Conservation (phyloP, 2,797 vertebrate species). For the Tragopan temminckii region DNA sequence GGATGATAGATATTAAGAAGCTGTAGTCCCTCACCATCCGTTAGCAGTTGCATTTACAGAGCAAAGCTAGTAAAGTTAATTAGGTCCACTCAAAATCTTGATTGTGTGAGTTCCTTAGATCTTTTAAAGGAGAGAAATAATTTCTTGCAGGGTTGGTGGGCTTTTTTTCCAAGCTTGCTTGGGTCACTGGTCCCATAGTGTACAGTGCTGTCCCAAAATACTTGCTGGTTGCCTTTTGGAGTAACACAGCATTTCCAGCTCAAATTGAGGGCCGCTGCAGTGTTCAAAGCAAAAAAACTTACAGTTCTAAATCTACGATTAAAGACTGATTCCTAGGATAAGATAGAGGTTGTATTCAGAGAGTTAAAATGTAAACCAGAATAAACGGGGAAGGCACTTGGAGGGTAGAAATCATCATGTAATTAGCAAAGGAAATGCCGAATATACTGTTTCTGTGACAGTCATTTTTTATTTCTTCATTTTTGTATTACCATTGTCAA, state of each 20-base stretch:
- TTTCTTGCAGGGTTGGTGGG: not conserved
- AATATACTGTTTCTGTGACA: not conserved
- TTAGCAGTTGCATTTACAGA: not conserved
- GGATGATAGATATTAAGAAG: not conserved
- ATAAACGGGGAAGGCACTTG: not conserved
- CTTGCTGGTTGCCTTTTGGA: not conserved
- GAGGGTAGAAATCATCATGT: not conserved
- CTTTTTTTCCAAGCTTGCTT: not conserved
- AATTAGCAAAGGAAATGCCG: constrained; percentile 20
- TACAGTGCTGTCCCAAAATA: not conserved
- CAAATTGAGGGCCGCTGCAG: not conserved
- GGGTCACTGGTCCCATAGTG: not conserved
- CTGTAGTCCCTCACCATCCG: not conserved
- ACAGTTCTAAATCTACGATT: not conserved
- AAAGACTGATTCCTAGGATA: not conserved
- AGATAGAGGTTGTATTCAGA: not conserved
- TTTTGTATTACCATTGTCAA: not conserved
- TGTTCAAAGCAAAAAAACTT: not conserved
- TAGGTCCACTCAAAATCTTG: not conserved
- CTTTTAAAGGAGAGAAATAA: not conserved
- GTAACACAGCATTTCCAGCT: not conserved
- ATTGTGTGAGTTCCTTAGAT: not conserved
- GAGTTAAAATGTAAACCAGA: not conserved
- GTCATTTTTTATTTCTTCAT: not conserved
- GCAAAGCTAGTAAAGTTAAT: constrained; percentile 16